phyloP scores from a whole-genome alignment of 1,140 invertebrate genomes.

The Dendrolimus punctatus region DNA sequence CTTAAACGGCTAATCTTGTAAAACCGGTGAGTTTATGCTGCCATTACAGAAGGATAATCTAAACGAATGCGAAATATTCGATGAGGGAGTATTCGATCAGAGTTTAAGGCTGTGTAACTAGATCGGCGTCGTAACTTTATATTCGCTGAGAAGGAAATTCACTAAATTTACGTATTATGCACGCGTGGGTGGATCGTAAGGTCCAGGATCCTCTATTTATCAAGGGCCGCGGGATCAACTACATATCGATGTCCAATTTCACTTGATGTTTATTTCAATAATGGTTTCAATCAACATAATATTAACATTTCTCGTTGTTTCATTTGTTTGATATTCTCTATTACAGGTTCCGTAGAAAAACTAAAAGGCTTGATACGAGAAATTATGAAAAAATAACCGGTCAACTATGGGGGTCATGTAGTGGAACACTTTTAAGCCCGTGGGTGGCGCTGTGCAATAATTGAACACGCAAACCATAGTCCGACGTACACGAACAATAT shows the following conservation, averaged over 20 bases:
- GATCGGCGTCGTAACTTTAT: slow-evolving; percentile 41
- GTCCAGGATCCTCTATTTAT: slow-evolving; percentile 29
- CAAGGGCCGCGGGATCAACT: slow-evolving; percentile 6
- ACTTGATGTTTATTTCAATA: background rate
- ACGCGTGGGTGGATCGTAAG: slow-evolving; percentile 43
- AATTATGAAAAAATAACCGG: too few relatives aligned
- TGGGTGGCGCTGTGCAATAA: too few relatives aligned
- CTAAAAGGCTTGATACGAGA: too few relatives aligned
- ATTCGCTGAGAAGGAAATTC: slow-evolving; percentile 48
- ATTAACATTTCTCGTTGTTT: background rate
- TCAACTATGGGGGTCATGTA: too few relatives aligned
- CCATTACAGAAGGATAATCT: slow-evolving; percentile 25
- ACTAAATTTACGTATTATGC: slow-evolving; percentile 41
- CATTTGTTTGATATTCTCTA: slow-evolving; percentile 1
- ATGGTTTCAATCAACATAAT: too few relatives aligned
- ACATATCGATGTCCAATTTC: slow-evolving; percentile 4
- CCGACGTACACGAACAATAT: too few relatives aligned
- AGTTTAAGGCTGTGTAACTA: slow-evolving; percentile 30
- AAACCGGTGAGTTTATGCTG: slow-evolving; percentile 13
- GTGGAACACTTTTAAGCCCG: too few relatives aligned
- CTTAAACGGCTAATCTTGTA: slow-evolving; percentile 10
- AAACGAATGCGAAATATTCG: slow-evolving; percentile 30
- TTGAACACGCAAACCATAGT: too few relatives aligned
- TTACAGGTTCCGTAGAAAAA: too few relatives aligned
- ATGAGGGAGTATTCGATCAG: slow-evolving; percentile 30